Evolutionary conservation across 2,797 vertebrate species (phyloP), one percentile per base, ranked within the genome.

Genomic region (Carapus acus): DNA sequence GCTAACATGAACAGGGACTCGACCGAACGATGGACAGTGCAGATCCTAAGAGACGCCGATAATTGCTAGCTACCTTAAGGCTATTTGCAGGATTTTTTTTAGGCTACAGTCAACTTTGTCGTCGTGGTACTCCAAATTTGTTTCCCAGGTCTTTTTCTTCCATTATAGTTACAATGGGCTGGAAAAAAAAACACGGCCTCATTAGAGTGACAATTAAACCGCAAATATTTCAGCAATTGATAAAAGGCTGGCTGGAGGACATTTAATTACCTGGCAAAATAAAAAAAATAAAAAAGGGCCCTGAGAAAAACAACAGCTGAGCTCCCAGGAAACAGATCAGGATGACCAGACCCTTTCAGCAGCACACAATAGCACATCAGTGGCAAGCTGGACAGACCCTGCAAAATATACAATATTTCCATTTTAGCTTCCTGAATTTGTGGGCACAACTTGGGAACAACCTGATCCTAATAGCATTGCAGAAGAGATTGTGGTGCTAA

Each of bases 151-250:
- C 71, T 71, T 52, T 45, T 68, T 76, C 47, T 70, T 72, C 67
- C 71, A 65, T 47, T n/a, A n/a, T n/a, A n/a, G n/a, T n/a, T n/a
- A 63, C 38, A 47, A 47, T 58, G 45, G 1, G 20, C 52, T 65
- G 65, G 56, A 17, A 27, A 34, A 20, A 1, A 2, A 23, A 47
- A 43, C 42, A 33, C 46, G 34, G 41, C 40, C 77, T 80, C 62
- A 81, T 80, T 81, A 76, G 65, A 81, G 67, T 68, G 71, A 76
- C 75, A 76, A 75, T 77, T 83, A 73, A 79, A 76, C 53, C 6
- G 17, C 52, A 80, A 71, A 78, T 47, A 71, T 54, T 20, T 41
- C 31, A 76, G 50, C 37, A 42, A 52, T 49, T 75, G 74, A 80
- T 73, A 69, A 78, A 70, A 55, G 62, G 47, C 54, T 73, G 41